Evolutionary conservation across 1,140 invertebrate species (phyloP), one percentile per base, ranked within the genome.

Genomic region (Hyles euphorbiae): DNA sequence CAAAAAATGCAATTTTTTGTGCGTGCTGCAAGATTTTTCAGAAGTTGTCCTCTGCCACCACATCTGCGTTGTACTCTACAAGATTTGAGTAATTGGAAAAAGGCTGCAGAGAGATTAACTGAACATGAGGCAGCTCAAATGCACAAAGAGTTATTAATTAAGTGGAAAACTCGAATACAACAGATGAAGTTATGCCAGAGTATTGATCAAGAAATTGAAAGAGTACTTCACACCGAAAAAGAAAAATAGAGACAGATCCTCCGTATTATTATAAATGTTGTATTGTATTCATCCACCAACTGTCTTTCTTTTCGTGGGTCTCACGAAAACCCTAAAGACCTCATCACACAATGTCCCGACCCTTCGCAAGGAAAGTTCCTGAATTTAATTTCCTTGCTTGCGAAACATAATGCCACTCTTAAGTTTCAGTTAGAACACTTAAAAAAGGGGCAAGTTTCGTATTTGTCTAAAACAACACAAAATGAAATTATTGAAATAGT

Each of bases 81-180:
- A 56, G 63, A 51, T 62, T 66, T 61, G n/a, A 61, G 53, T 59
- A 66, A 61, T 61, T 66, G 59, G 51, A 61, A 66, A 65, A 66
- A 66, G 56, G 58, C 58, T 44, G 58, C 48, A 66, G 63, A 66
- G 59, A 61, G 59, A 61, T 61, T 61, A 66, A 43, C 56, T n/a
- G 60, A 66, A 36, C 60, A 66, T 45, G 64, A 62, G 53, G 60
- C 32, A 66, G 58, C 60, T 36, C 57, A 66, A 66, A 62, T 62
- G 64, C 64, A 66, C 56, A 66, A 66, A 66, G 64, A 61, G 56
- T 66, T 60, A 62, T 56, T 62, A 55, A 67, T 62, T 53, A 63
- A 67, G 60, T 67, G 53, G 57, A 63, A 60, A 67, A 67, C 58
- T 60, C 61, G 46, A 54, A 9, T 67, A 52, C 61, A 63, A 36